Base-by-base conservation (phyloP, 2,888 invertebrate species). In the Andrena marginata region DNA sequence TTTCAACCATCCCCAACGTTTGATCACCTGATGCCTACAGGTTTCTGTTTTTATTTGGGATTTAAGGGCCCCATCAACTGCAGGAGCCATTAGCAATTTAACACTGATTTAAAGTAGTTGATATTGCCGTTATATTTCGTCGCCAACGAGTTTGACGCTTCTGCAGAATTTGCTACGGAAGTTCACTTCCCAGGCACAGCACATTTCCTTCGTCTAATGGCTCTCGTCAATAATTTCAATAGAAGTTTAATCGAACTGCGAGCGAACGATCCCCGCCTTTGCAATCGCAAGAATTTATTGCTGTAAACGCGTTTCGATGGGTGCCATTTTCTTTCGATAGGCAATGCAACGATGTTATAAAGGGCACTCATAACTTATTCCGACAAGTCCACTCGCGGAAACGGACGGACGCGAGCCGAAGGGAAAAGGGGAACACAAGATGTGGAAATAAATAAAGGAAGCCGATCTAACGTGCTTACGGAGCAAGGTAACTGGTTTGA, bases 391-490 rank as follows among this genome's bases (percentile, higher is more conserved):
- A 76, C 82, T 68, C 49, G 54, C 26, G 54, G 62, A 70, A 48
- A 23, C 62, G 71, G 69, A 42, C 59, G 29, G 48, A 71, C 68
- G 78, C 73, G 70, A 68, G 68, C 60, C 42, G 62, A 48, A 70
- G 42, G 68, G 33, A 75, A 83, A 84, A 77, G 83, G 82, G 77
- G 84, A 84, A 83, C 84, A 79, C 83, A 65, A 85, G 85, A 84
- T 80, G 85, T 75, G 77, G 79, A 85, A 77, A 89, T 90, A 90
- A 90, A 90, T 89, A 90, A 89, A 89, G 87, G 86, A 87, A 87
- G 86, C 84, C 85, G 87, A 84, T 85, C 80, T 80, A 87, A 89
- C 82, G 84, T 78, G 86, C 77, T 76, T 78, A 76, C 87, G 76
- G 72, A 6, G 74, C 63, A 82, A 85, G 80, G 80, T 77, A 85